These are phyloP conservation scores for Mimas tiliae DNA, from an alignment of 2,888 invertebrate species.

Conservation along the genomic window DNA sequence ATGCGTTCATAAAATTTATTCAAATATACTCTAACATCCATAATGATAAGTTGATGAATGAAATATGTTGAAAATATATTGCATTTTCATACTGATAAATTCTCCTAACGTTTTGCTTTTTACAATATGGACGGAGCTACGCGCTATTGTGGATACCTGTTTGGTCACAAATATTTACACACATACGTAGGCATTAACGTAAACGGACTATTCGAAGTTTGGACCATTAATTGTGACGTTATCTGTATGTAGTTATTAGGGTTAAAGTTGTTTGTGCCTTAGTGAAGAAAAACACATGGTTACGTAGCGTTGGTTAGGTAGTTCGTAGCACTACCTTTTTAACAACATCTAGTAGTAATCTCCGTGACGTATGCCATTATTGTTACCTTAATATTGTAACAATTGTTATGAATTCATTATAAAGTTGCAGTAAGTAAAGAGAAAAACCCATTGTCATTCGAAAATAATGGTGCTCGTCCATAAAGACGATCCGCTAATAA, in stretches of 20 bases:
- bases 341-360: background rate
- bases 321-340: background rate
- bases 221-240: constrained; percentile 14
- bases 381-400: background rate
- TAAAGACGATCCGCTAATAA: constrained; percentile 12
- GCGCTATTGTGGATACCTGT: background rate
- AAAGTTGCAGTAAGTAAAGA: background rate
- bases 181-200: constrained; percentile 6
- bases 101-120: no score
- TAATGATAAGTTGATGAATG: no score
- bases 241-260: constrained; percentile 16
- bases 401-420: background rate
- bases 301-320: no score
- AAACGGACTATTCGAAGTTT: constrained; percentile 7
- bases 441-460: background rate
- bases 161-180: background rate
- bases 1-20: no score
- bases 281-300: constrained; percentile 1
- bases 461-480: background rate
- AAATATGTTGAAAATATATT: no score
- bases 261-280: constrained; percentile 8
- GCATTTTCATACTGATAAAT: no score
- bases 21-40: no score
- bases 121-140: no score
- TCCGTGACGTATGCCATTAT: background rate